These are phyloP conservation scores for Venustaconcha ellipsiformis DNA, from an alignment of 1,140 invertebrate species.

Conservation along the genomic window DNA sequence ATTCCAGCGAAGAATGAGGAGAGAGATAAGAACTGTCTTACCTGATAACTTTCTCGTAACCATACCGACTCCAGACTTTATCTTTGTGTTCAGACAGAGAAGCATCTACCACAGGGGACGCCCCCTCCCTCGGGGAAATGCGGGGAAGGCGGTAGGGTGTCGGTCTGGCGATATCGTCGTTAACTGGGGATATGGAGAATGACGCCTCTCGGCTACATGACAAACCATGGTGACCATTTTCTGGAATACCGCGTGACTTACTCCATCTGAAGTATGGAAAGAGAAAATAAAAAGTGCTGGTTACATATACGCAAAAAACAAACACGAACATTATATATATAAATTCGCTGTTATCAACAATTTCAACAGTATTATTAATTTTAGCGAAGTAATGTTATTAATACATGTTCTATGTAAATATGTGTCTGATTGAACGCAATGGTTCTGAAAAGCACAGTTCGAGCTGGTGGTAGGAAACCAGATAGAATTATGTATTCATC, in stretches of 20 bases:
- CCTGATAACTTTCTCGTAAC: conserved; percentile 33
- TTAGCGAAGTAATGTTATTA: no score
- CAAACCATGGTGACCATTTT: background rate
- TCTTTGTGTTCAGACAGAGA: conserved; percentile 4
- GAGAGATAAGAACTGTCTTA: background rate
- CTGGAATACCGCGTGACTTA: conserved; percentile 23
- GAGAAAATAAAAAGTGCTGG: background rate
- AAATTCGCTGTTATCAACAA: no score
- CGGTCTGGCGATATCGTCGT: conserved; percentile 19
- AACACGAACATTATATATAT: no score
- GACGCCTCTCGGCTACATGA: conserved; percentile 10
- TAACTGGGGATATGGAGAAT: conserved; percentile 3
- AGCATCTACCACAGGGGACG: conserved; percentile 9
- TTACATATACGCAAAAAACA: no score
- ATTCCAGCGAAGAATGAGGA: no score
- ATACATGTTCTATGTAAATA: no score
- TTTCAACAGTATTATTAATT: no score
- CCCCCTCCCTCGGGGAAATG: conserved; percentile 12
- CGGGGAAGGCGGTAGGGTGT: conserved; percentile 21
- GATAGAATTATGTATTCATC: no score
- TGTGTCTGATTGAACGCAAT: no score
- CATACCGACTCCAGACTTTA: conserved; percentile 32
- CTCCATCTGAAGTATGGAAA: conserved; percentile 19
- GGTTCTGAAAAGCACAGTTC: no score
- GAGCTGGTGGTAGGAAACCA: no score